Conservation (phyloP, 2,888 invertebrate species). For the Leptura quadrifasciata region DNA sequence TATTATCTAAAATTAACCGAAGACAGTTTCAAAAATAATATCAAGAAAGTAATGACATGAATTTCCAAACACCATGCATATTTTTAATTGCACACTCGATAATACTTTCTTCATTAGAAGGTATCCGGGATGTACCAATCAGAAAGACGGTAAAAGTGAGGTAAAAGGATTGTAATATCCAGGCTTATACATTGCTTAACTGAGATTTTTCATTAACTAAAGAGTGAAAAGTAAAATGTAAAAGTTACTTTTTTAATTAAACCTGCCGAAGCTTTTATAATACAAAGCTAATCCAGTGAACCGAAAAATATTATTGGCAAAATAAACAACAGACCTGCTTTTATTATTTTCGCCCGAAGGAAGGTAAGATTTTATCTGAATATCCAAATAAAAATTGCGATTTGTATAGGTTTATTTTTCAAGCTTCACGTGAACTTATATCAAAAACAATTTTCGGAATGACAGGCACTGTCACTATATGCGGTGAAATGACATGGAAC, state of each 20-base stretch:
- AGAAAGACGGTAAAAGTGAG: too few relatives aligned
- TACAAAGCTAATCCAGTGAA: background rate
- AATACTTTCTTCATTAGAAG: too few relatives aligned
- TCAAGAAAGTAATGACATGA: too few relatives aligned
- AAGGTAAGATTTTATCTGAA: background rate
- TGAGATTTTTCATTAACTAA: background rate
- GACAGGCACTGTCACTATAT: background rate
- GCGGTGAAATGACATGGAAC: conserved; percentile 31
- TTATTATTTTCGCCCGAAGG: background rate
- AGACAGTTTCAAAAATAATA: too few relatives aligned
- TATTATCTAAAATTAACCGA: too few relatives aligned
- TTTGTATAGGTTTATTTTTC: background rate
- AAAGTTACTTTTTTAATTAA: background rate
- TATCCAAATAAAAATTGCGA: background rate
- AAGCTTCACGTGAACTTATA: background rate
- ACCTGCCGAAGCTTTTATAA: background rate
- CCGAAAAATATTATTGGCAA: background rate
- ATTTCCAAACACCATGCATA: too few relatives aligned
- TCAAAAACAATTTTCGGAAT: background rate
- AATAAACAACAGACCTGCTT: background rate
- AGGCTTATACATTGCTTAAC: background rate
- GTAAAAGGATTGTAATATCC: too few relatives aligned
- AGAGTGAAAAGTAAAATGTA: conserved; percentile 6
- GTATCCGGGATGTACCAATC: too few relatives aligned
- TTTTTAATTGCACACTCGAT: too few relatives aligned